Evolutionary conservation across 1,140 invertebrate species (phyloP), one percentile per base, ranked within the genome.

Genomic region (Tetragnatha versicolor): DNA sequence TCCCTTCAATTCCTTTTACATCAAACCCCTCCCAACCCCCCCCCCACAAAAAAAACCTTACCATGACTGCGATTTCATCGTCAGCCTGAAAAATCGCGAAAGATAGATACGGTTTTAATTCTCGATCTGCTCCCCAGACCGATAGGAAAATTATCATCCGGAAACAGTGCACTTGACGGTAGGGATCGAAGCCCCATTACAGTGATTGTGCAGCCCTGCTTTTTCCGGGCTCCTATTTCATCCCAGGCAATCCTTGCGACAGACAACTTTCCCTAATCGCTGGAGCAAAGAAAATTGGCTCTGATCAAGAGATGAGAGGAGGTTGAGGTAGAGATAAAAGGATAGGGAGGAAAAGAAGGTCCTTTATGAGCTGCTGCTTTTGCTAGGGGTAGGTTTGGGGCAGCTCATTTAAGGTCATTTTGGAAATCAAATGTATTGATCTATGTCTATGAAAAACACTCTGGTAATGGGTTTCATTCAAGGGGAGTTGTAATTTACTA

Each of bases 281-380:
- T 42, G 29, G 55, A 25, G 49, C 39, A 49, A n/a, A 55, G 66
- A 70, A 70, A 70, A 70, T 70, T 70, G 66, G 66, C 49, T 70
- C 25, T 49, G 63, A 66, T 47, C 63, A 47, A 53, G 47, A 55
- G 66, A 70, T 70, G 66, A 70, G 49, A 37, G 39, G 25, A 20
- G 20, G 66, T 49, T 33, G 14, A 29, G 42, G 42, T 35, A 33
- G 42, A 66, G 63, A 66, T 31, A 49, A 49, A 66, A 49, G 20
- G 63, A 66, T 45, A 49, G 42, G 33, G n/a, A 66, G 33, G 49
- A 39, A 49, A 17, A 10, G 14, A n/a, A 27, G 39, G 20, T 31
- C 9, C n/a, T 29, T 29, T 49, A 39, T 29, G 42, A 53, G 49
- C 7, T 10, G 49, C 6, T 6, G 22, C 22, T 10, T 6, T 42